These are phyloP conservation scores for Escarpia spicata DNA, from an alignment of 2,888 invertebrate genomes.

Conservation along the genomic window DNA sequence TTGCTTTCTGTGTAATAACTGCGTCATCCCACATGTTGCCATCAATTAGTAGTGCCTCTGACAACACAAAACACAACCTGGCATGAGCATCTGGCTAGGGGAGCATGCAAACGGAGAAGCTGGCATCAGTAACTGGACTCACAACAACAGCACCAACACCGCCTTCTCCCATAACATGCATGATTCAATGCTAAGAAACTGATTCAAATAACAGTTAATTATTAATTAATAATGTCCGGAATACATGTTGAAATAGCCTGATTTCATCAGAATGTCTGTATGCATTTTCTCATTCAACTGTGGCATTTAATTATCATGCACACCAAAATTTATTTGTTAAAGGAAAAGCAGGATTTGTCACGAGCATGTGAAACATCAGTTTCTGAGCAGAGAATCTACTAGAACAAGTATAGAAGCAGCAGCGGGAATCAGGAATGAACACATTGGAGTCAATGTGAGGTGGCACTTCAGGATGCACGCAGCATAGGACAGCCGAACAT, in stretches of 20 bases:
- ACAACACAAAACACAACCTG: conserved; percentile 6
- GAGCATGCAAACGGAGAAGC: not conserved
- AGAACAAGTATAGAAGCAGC: not conserved
- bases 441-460: not conserved
- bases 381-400: not conserved
- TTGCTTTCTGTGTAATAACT: conserved; percentile 19
- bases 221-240: not conserved
- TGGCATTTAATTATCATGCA: not conserved
- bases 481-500: not conserved
- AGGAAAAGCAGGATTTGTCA: conserved; percentile 3
- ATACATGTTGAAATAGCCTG: not conserved
- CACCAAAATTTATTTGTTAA: not conserved
- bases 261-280: not conserved
- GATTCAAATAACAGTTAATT: not conserved
- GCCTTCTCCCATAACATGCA: not conserved
- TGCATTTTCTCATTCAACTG: not conserved
- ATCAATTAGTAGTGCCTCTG: conserved; percentile 24
- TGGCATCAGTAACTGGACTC: not conserved
- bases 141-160: not conserved
- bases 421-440: not conserved
- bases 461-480: not conserved
- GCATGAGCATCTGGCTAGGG: not conserved
- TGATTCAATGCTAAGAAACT: conserved; percentile 4
- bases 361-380: conserved; percentile 3
- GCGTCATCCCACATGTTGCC: conserved; percentile 21